phyloP scores from a whole-genome alignment of 2,113 vertebrate species.

The Lampris megalopsis region DNA sequence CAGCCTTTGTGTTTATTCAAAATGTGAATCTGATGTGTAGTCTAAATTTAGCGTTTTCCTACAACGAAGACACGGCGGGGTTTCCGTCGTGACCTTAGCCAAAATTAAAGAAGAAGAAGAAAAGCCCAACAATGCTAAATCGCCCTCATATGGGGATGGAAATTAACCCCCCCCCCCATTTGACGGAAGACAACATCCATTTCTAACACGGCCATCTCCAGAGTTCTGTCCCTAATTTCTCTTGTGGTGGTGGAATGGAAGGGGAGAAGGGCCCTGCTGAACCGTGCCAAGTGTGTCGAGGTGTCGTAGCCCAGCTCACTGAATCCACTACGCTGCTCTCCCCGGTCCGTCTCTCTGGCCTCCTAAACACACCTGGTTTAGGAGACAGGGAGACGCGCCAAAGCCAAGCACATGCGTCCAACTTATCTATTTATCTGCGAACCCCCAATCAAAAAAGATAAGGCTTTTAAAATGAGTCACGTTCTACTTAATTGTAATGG shows the following conservation, averaged over 20 bases:
- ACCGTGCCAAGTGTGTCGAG: slow-evolving; percentile 45
- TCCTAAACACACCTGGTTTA: slow-evolving; percentile 1
- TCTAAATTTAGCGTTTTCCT: slow-evolving; percentile 56
- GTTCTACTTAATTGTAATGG: slow-evolving; percentile 39
- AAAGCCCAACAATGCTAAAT: too few species aligned
- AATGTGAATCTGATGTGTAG: slow-evolving; percentile 7
- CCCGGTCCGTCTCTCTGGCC: slow-evolving; percentile 13
- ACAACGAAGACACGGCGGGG: slow-evolving; percentile 37
- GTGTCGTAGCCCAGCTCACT: slow-evolving; percentile 22
- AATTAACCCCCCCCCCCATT: too few species aligned
- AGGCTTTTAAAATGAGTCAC: slow-evolving; percentile 27
- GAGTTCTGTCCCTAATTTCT: slow-evolving; percentile 6
- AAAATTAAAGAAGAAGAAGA: slow-evolving; percentile 40
- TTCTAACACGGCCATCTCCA: not conserved
- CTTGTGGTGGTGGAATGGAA: not conserved
- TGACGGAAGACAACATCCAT: not conserved
- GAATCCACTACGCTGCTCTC: slow-evolving; percentile 1
- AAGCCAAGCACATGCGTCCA: slow-evolving; percentile 32
- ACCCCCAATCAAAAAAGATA: not conserved
- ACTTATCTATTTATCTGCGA: not conserved
- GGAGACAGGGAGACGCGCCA: not conserved
- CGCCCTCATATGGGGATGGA: too few species aligned
- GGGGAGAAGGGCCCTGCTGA: slow-evolving; percentile 21
- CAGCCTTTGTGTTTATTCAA: slow-evolving; percentile 38
- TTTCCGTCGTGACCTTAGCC: slow-evolving; percentile 23